Base-by-base conservation (phyloP, 2,797 vertebrate genomes). In the Ctenochaetus hawaiiensis region DNA sequence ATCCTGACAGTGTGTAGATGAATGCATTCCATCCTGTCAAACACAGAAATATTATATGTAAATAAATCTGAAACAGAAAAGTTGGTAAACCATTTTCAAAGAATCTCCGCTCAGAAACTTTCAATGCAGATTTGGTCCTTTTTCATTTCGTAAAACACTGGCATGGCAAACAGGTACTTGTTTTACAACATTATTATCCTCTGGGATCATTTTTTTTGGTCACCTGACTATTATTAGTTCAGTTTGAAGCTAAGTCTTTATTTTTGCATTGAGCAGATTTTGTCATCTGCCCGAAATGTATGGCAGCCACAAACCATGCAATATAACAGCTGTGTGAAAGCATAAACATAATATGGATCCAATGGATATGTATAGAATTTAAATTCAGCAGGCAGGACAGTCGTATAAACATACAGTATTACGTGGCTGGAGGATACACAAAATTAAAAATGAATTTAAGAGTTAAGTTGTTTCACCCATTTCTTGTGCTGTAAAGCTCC, bases 21-120 rank as follows among this genome's bases (percentile, higher is more conserved):
- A 96, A 96, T 51, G 94, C 77, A 8, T 94, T 96, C 96, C 96
- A 95, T 58, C 91, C 95, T 96, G 84, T 72, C 79, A 90, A 78
- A 69, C 16, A 63, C 44, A 80, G 3, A 81, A 9, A 51, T 10
- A 30, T n/a, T 44, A 71, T 41, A 23, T 6, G 9, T 9, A 9
- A 30, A 8, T 17, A 0, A 12, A 44, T 26, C 23, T 47, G 0
- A 43, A 16, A 20, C 18, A 18, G 63, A 17, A 30, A 37, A 17
- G 18, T 39, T 43, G 16, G 2, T 22, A 8, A 62, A 58, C 4
- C 1, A 39, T 39, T 67, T 23, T 4, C 39, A 18, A 56, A 30
- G 8, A n/a, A 0, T 34, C 11, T 20, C 3, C 5, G 6, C 48
- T 26, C 5, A 41, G 8, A 41, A 41, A 41, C 47, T 3, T 53